Base-by-base conservation (phyloP, 1,140 invertebrate genomes). In the Aphelenchoides besseyi region DNA sequence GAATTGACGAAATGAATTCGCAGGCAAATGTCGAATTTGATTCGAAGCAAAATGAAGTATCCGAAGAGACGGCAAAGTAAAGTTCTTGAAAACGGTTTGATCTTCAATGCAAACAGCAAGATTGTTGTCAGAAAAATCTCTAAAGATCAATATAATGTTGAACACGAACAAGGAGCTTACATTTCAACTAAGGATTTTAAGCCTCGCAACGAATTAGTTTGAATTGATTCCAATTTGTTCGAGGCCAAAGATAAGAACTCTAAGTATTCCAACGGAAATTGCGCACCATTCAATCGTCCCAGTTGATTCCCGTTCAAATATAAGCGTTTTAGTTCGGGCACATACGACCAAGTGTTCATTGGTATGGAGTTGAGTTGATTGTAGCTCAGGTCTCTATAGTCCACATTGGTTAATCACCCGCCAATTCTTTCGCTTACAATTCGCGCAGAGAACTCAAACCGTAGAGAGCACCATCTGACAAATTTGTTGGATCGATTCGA, bases 201-300 rank as follows among this genome's bases (percentile, higher is more conserved):
- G 16, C 55, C 55, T 8, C 18, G 5, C 5, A 59, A 59, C 5
- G 18, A 18, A 8, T 18, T 23, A 12, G 55, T 5, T 59, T 59
- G 55, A 12, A 59, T 59, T 33, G 55, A 28, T 28, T 59, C 32
- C 55, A 59, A 23, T 33, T 18, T 12, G 23, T 59, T 59, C 12
- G 55, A 59, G 18, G 55, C 55, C 55, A 59, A 33, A 28, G 55
- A 59, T 28, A 59, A 33, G 55, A 59, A 59, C 55, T 59, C 55
- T 12, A 59, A 33, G 16, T 59, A 5, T 8, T 5, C 5, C 5
- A 59, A 18, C 55, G 55, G 5, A 18, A 59, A 59, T 28, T 33
- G 5, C 5, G 5, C 18, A 8, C 26, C 55, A 28, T 5, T 8
- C 55, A 59, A 59, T 33, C 18, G 5, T 8, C 5, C 5, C 55